Evolutionary conservation across 35 echinoderm and acorn worm species (phyloP), one percentile per base, ranked within the genome.

Genomic region (Ophiothrix spiculata): DNA sequence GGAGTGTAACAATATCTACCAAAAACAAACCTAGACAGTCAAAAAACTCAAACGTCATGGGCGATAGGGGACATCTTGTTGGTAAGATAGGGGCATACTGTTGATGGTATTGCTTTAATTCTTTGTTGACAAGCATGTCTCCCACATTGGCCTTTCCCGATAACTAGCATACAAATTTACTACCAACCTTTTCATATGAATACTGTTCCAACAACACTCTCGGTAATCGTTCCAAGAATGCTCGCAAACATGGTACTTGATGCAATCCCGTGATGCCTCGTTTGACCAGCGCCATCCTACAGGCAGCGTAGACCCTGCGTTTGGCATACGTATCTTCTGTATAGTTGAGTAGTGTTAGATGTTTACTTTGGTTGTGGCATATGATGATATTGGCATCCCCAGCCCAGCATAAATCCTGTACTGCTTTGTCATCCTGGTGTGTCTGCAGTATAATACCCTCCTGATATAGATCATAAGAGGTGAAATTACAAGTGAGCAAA

Each of bases 161-260:
- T 16, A 56, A 0, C 21, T 13, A 56, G n/a, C n/a, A n/a, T n/a
- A n/a, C n/a, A n/a, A 49, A 49, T 49, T 6, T 10, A 49, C 6
- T 49, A 10, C 60, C 23, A 29, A 97, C 96, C 92, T 99, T 99
- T 77, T 99, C 96, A 90, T 94, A 88, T 56, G 79, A 87, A 60
- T 99, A 94, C 87, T 99, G 96, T 36, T 94, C 92, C 80, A 94
- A 92, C 15, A 99, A 80, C 10, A 99, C 94, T 54, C 77, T 94
- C 2, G 96, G 96, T 3, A 99, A 75, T 69, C 87, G 91, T 40
- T 99, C 92, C 34, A 99, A 83, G 46, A 99, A 92, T 16, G 92
- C 96, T 8, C 82, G 78, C 21, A 99, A 87, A 82, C 93, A 99
- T 0, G 96, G 90, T 1, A 92, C 96, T 86, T 99, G 93, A 56